Base-by-base conservation (phyloP, 2,888 invertebrate genomes). In the Tiliacea aurago region DNA sequence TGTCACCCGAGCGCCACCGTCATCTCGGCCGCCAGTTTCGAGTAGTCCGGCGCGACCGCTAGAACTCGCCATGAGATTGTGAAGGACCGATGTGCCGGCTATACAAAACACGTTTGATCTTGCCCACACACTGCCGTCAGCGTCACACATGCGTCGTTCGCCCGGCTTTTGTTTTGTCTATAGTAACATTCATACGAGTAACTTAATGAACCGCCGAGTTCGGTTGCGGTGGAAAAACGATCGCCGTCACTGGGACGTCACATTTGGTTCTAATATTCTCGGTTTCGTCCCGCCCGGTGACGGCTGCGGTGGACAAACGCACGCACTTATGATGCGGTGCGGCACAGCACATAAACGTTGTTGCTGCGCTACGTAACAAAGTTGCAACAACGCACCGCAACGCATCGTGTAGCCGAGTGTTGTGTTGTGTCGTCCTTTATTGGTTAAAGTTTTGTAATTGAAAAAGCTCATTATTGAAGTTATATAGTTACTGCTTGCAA, bases 401-500 rank as follows among this genome's bases (percentile, higher is more conserved):
- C 7, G 23, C 33, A 37, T 63, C 10, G 37, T 75, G 28, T 55
- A 18, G n/a, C 37, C 18, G 0, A 41, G 11, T 74, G 4, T 47
- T 56, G 9, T 41, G 23, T 55, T 41, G 11, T 61, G 20, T 33
- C 11, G 37, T 55, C 13, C 18, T 13, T 45, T 13, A 20, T 63
- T 47, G 4, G n/a, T 51, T 18, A 13, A 23, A 45, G 9, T 66
- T 74, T 62, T 49, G 33, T 80, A 61, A 15, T 61, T 13, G 1
- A 23, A 68, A 56, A 51, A n/a, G 33, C 18, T 47, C 20, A 23
- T 20, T 18, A 11, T 18, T 37, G 4, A n/a, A 43, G 11, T n/a
- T n/a, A n/a, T n/a, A n/a, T n/a, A n/a, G n/a, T n/a, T n/a, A n/a
- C n/a, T n/a, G n/a, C n/a, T n/a, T n/a, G 49, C 4, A 66, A 6